These are phyloP conservation scores for Coreius guichenoti DNA, from an alignment of 2,797 vertebrate species.

Conservation along the genomic window DNA sequence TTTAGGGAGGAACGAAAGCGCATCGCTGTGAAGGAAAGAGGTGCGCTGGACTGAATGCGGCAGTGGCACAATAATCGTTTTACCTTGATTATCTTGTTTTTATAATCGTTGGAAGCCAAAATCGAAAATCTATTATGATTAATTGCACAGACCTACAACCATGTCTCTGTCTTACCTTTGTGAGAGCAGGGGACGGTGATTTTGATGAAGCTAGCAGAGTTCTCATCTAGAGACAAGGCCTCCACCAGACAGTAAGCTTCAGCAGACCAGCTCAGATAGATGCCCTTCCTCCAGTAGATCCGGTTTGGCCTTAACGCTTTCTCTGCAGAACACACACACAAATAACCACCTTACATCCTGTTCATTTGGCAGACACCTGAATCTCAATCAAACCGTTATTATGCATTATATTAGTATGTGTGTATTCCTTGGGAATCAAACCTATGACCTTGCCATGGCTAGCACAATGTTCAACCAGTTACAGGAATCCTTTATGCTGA, in stretches of 20 bases:
- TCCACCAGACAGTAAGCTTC: constrained; percentile 95
- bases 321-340: constrained; percentile 72
- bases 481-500: background rate
- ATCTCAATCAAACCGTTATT: background rate
- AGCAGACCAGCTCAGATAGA: constrained; percentile 94
- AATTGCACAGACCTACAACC: too few species aligned
- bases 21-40: too few species aligned
- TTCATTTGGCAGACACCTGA: background rate
- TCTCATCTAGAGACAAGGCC: constrained; percentile 80
- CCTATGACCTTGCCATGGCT: background rate
- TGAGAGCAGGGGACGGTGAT: constrained; percentile 92
- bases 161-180: constrained; percentile 81
- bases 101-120: too few species aligned
- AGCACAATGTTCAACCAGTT: background rate
- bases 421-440: background rate
- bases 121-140: too few species aligned
- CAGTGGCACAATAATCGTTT: too few species aligned
- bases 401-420: background rate
- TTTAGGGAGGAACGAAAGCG: too few species aligned
- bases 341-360: background rate
- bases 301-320: constrained; percentile 85
- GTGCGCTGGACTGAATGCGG: too few species aligned
- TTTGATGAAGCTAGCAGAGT: constrained; percentile 87
- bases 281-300: constrained; percentile 93
- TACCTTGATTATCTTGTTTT: too few species aligned